Evolutionary conservation across 2,797 vertebrate species (phyloP), one percentile per base, ranked within the genome.

Genomic region (Hemibagrus guttatus): DNA sequence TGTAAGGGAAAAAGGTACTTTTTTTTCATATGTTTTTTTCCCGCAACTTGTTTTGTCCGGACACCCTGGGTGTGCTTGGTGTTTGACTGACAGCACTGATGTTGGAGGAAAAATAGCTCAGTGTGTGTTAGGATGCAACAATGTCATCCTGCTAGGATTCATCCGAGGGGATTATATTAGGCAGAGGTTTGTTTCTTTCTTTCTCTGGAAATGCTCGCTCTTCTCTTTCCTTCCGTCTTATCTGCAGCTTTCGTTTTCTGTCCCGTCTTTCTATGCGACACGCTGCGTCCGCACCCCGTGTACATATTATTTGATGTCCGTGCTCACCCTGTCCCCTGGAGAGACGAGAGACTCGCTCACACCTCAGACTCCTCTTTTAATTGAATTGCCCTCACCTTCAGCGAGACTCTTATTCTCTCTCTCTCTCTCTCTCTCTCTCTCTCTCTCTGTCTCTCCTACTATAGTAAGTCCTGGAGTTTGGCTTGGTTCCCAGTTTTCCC

Each of bases 381-480:
- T 90, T 90, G 83, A 89, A 87, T 89, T 90, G 86, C 87, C 63
- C 46, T 90, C 56, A 85, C 79, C 88, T 69, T 84, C 86, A 88
- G 75, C 82, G 79, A 91, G 83, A 86, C 54, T 28, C 23, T 6
- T 64, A 5, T 35, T 56, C 8, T 28, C 35, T 83, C 81, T 72
- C 19, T 69, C 63, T 81, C 85, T 69, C 28, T 83, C 52, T 31
- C 74, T 71, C 54, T 78, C 81, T n/a, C 66, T 83, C 75, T 76
- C 21, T 72, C 63, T 83, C 46, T 71, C 31, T 66, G n/a, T 54
- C 72, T 83, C 19, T 72, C 64, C 66, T 89, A 69, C 89, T 90
- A 90, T 91, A 91, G 91, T 92, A 90, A 87, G 91, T 89, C 63
- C 84, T 81, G 86, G 85, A 87, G 85, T 87, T 91, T 92, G 92